Percentiles rank a stretch among this genome's conserved stretches.
These are phyloP conservation scores for Drosophila kohkoa DNA, from an alignment of 1,140 invertebrate species.

Conservation along the genomic window DNA sequence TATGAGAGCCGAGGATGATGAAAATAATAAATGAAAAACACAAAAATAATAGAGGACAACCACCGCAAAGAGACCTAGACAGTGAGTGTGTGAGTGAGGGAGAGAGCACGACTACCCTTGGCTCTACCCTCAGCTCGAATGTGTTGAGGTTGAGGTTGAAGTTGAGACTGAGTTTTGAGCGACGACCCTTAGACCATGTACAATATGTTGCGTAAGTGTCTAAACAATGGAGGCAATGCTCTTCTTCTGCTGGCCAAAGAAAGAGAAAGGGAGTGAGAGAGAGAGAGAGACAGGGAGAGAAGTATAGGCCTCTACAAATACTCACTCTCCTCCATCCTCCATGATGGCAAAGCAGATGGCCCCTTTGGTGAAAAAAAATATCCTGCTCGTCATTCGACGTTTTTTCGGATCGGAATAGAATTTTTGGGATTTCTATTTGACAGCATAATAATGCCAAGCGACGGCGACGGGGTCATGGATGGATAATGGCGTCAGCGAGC, in stretches of 20 bases:
- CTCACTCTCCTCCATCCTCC: constrained; percentile 18
- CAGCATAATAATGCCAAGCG: constrained; percentile 67
- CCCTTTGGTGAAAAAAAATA: constrained; percentile 41
- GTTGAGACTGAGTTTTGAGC: too few species aligned
- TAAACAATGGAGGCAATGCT: constrained; percentile 62
- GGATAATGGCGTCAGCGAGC: constrained; percentile 45
- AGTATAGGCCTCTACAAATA: constrained; percentile 53
- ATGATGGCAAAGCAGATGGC: constrained; percentile 60
- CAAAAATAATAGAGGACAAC: constrained; percentile 10
- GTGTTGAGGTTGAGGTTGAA: too few species aligned
- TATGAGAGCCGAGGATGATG: constrained; percentile 19
- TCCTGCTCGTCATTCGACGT: constrained; percentile 68
- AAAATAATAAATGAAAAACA: constrained; percentile 16
- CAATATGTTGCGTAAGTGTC: constrained; percentile 74
- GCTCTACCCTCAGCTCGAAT: constrained; percentile 6
- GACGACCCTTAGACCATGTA: constrained; percentile 36
- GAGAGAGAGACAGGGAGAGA: constrained; percentile 30
- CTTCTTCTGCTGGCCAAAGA: background rate
- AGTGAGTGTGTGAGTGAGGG: background rate
- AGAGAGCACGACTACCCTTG: constrained; percentile 27
- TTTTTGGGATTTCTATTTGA: constrained; percentile 69
- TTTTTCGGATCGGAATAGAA: constrained; percentile 55
- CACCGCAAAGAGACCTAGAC: constrained; percentile 11
- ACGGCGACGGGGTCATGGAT: background rate
- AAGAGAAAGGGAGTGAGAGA: constrained; percentile 31